Evolutionary conservation across 2,113 vertebrate species (phyloP).

Genomic region (Ranitomeya imitator): DNA sequence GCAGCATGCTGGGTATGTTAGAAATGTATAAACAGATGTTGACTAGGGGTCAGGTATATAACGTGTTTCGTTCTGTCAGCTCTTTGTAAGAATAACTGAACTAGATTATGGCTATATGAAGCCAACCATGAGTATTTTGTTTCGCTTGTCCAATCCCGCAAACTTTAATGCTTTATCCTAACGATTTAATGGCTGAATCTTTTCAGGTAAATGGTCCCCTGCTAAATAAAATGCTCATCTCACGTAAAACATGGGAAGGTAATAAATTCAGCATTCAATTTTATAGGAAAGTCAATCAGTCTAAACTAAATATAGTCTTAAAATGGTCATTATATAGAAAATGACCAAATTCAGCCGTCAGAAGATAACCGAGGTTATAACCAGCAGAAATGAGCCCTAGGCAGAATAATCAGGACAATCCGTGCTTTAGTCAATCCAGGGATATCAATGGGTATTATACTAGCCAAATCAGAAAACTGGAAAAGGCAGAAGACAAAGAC

Average conservation of each 20-base stretch:
- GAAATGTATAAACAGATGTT: conserved; percentile 13
- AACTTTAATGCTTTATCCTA: conserved; percentile 10
- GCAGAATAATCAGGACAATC: no score
- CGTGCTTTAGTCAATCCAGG: no score
- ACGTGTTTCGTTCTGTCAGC: background rate
- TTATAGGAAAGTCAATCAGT: background rate
- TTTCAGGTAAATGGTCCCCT: background rate
- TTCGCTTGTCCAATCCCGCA: background rate
- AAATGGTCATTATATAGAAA: background rate
- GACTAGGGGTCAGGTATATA: conserved; percentile 4
- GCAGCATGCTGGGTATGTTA: background rate
- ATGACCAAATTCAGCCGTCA: background rate
- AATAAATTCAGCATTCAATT: background rate
- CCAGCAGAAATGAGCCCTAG: no score
- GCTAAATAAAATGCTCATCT: background rate
- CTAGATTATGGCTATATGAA: conserved; percentile 1
- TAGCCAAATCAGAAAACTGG: no score
- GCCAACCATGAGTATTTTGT: background rate
- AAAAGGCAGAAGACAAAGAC: no score
- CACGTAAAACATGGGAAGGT: background rate
- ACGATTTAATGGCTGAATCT: background rate
- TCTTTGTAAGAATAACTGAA: background rate
- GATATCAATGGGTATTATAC: no score
- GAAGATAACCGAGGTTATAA: no score
- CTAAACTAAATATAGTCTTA: background rate